Evolutionary conservation across 2,888 invertebrate species (phyloP), one percentile per base, ranked within the genome.

Genomic region (Zonitis immaculata): DNA sequence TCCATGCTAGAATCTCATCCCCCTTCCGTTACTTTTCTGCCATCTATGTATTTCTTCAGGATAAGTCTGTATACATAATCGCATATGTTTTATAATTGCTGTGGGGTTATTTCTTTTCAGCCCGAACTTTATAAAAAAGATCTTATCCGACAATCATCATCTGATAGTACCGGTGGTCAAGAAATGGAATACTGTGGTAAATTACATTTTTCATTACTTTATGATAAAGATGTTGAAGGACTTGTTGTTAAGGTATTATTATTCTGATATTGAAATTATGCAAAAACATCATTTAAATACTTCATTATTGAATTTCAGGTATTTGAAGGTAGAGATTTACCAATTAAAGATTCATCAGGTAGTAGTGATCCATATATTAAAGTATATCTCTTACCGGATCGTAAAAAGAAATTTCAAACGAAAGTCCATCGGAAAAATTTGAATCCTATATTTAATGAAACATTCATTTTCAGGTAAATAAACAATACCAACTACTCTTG

Each of bases 361-460:
- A 90, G 90, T 70, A 89, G 89, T 56, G 92, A 93, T 73, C 92
- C 93, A 0, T 93, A 93, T 75, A 87, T 92, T 60, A 92, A 91
- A 76, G 83, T 91, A 47, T 89, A 90, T 72, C 80, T 92, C 1
- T 77, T 92, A 11, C 92, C 92, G 0, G 92, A 92, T 67, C 79
- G 91, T 61, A 89, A 91, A 76, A 89, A 89, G 77, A 91, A 91
- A 74, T 90, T 86, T 72, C 90, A 91, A 72, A 91, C 91, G 3
- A 89, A 91, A 74, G 88, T 89, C 2, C 89, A 90, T 65, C 78
- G 90, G 59, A 88, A 88, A 74, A 90, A 89, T 69, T 75, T 89
- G 54, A 88, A 89, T 67, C 90, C 90, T 0, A 85, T 89, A 12
- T 91, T 91, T 76, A 88, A 91, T 69, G 91, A 91, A 73, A 89